Base-by-base conservation (phyloP, 2,113 vertebrate species). In the Chauna torquata region DNA sequence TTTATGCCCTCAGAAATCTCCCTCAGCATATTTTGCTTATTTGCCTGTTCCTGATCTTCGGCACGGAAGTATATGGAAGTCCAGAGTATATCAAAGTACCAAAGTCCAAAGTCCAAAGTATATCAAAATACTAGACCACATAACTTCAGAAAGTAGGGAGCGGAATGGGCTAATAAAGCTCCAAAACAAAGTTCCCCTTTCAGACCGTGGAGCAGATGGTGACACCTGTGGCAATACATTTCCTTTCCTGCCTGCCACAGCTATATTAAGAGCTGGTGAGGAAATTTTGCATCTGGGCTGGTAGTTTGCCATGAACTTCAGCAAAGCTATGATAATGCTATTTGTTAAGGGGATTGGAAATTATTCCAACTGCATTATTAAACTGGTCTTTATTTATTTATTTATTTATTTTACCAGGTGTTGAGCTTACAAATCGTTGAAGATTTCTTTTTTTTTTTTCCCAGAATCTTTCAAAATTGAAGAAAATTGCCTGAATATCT, bases 181-280 rank as follows among this genome's bases (percentile, higher is more conserved):
- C 49, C n/a, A 50, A 72, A 96, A 96, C 90, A 96, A 93, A 96
- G 79, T 95, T 93, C 3, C 17, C 22, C 54, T 96, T 95, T 96
- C 58, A 97, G 85, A 58, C 4, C 0, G 1, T 24, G 24, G 54
- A 92, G 88, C 96, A 96, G 94, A 97, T 96, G 96, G 93, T 58
- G 71, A 59, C 96, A 97, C 71, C 96, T 96, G 96, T 93, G 85
- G 85, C 49, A 72, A 74, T 69, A 62, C 36, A 42, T 91, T 96
- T 95, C 52, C 61, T 68, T 61, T 59, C 52, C 49, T 75, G 90
- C 52, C 54, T 1, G 4, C 17, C 36, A 42, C 84, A 64, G 32
- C 24, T 79, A 3, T 38, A 16, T n/a, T 45, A 77, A 93, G 16
- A 90, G 24, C 44, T 80, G 4, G 3, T 92, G 71, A 85, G 45